Conservation (phyloP, 2,888 invertebrate genomes). For the Autographa gamma region DNA sequence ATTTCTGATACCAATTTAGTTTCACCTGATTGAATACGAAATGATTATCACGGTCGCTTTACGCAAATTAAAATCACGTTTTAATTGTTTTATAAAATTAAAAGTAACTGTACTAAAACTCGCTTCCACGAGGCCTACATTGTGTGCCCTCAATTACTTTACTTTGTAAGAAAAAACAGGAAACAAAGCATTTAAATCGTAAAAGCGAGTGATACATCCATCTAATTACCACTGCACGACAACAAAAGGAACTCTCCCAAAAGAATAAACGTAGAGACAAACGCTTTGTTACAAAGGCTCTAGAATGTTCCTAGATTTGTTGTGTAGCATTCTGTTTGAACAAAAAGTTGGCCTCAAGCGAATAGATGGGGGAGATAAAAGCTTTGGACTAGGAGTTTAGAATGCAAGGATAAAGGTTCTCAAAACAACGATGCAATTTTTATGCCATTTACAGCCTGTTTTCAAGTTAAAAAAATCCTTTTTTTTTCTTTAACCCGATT, state of each 20-base stretch:
- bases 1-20: no score
- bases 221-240: conserved; percentile 53
- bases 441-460: not conserved
- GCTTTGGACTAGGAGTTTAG: conserved; percentile 33
- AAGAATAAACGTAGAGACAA: conserved; percentile 52
- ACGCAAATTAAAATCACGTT: not conserved
- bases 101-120: not conserved
- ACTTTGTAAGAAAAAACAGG: conserved; percentile 6
- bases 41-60: not conserved
- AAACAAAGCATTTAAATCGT: conserved; percentile 39
- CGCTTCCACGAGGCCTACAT: conserved; percentile 11
- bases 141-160: conserved; percentile 22
- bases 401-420: conserved; percentile 14
- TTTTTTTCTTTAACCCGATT: not conserved
- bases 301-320: conserved; percentile 45
- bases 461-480: not conserved
- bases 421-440: conserved; percentile 3
- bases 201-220: conserved; percentile 31
- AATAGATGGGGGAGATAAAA: conserved; percentile 38
- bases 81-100: not conserved
- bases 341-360: conserved; percentile 49
- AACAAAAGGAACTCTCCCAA: conserved; percentile 47
- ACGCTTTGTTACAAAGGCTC: conserved; percentile 55
- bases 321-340: conserved; percentile 41
- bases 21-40: not conserved